Evolutionary conservation across 1,140 invertebrate genomes (phyloP).

Genomic region (Acromyrmex heyeri): DNA sequence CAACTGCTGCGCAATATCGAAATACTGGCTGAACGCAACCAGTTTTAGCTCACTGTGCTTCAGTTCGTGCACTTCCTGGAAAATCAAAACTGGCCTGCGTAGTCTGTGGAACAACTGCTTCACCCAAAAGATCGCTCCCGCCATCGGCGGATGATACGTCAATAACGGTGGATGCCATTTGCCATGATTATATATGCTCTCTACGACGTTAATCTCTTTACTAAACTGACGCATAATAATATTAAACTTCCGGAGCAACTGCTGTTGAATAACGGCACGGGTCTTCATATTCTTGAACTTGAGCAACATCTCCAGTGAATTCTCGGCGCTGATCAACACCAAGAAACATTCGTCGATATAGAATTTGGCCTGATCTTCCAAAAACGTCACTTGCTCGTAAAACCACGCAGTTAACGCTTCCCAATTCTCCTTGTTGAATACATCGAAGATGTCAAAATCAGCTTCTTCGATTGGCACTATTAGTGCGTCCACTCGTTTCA

Average conservation of each 20-base stretch:
- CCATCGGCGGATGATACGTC: constrained; percentile 91
- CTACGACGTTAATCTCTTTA: constrained; percentile 91
- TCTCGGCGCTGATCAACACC: constrained; percentile 90
- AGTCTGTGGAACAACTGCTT: constrained; percentile 92
- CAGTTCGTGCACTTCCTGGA: constrained; percentile 91
- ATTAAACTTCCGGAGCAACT: constrained; percentile 93
- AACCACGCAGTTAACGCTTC: constrained; percentile 92
- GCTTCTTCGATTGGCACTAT: constrained; percentile 91
- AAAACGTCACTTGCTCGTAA: constrained; percentile 90
- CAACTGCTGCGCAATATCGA: constrained; percentile 91
- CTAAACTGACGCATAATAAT: constrained; percentile 94
- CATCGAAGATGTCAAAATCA: constrained; percentile 93
- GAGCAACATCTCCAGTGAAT: constrained; percentile 92
- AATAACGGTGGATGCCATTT: constrained; percentile 91
- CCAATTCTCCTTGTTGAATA: constrained; percentile 93
- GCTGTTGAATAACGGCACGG: constrained; percentile 90
- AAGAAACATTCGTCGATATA: constrained; percentile 96
- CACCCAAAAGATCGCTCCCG: constrained; percentile 95
- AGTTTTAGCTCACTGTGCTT: constrained; percentile 91
- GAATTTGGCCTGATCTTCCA: constrained; percentile 93
- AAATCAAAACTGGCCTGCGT: constrained; percentile 92
- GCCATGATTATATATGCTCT: constrained; percentile 90
- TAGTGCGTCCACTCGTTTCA: constrained; percentile 91
- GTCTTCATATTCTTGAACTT: constrained; percentile 94
- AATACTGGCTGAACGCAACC: constrained; percentile 92